phyloP scores from a whole-genome alignment of 2,888 invertebrate genomes.

The Brassicogethes aeneus region DNA sequence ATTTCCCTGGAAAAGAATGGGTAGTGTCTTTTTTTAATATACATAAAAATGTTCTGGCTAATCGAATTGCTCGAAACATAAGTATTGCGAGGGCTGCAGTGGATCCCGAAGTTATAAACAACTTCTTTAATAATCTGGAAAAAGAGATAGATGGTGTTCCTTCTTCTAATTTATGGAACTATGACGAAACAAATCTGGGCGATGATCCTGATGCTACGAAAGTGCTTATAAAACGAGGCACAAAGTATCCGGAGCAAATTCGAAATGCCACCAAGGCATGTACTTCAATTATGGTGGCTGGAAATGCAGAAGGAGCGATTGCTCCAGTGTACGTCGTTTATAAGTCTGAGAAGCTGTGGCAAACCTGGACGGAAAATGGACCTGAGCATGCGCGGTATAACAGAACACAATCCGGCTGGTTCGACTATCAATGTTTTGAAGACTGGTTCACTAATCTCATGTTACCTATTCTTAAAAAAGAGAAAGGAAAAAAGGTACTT shows the following conservation, averaged over 20 bases:
- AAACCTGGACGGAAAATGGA: conserved; percentile 27
- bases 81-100: conserved; percentile 6
- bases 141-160: conserved; percentile 10
- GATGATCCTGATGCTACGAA: conserved; percentile 23
- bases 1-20: too few species aligned
- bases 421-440: conserved; percentile 15
- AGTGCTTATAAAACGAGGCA: conserved; percentile 11
- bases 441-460: conserved; percentile 18
- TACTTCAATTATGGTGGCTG: conserved; percentile 24
- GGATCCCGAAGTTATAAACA: conserved; percentile 4
- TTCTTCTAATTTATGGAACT: conserved; percentile 23
- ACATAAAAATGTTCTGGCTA: too few species aligned
- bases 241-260: conserved; percentile 24
- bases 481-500: conserved; percentile 14
- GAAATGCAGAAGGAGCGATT: conserved; percentile 21
- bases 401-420: conserved; percentile 19
- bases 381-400: conserved; percentile 28
- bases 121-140: conserved; percentile 9
- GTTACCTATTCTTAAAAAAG: conserved; percentile 16
- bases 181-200: too few species aligned
- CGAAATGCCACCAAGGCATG: conserved; percentile 23
- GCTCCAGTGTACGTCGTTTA: conserved; percentile 24
- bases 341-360: conserved; percentile 26
- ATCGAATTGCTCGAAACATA: conserved; percentile 8
- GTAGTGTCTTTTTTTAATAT: too few species aligned